These are phyloP conservation scores for Potamarius usumacintae DNA, from an alignment of 2,113 vertebrate genomes.

Conservation along the genomic window DNA sequence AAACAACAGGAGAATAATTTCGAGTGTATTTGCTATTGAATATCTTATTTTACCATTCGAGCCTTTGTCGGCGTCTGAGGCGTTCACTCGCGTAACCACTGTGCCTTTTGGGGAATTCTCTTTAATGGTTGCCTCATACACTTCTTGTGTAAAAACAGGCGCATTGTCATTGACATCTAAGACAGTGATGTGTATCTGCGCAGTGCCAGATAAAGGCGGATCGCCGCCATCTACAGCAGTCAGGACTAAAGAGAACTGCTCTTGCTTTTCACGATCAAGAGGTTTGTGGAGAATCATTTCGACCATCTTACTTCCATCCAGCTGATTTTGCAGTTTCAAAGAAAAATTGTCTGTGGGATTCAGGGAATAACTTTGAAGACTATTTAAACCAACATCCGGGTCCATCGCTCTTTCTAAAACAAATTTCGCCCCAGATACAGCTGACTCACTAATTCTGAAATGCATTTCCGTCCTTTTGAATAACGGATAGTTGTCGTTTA, in stretches of 20 bases:
- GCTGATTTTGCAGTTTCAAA: conserved; percentile 58
- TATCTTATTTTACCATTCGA: conserved; percentile 64
- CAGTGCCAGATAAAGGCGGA: conserved; percentile 57
- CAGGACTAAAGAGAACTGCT: conserved; percentile 50
- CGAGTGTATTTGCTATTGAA: conserved; percentile 61
- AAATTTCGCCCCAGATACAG: conserved; percentile 65
- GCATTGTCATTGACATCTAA: conserved; percentile 65
- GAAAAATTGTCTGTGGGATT: conserved; percentile 65
- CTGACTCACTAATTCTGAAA: conserved; percentile 73
- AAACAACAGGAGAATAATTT: conserved; percentile 55
- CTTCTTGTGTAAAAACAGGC: conserved; percentile 13
- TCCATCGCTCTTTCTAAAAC: conserved; percentile 73
- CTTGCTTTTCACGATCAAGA: conserved; percentile 59
- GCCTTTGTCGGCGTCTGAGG: conserved; percentile 68
- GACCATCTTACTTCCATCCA: conserved; percentile 56
- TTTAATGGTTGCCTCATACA: conserved; percentile 52
- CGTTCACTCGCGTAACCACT: conserved; percentile 58
- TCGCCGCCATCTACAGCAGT: conserved; percentile 59
- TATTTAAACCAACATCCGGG: conserved; percentile 71
- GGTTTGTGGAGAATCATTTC: conserved; percentile 64
- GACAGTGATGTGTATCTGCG: conserved; percentile 55
- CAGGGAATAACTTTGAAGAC: conserved; percentile 71
- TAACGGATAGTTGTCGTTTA: conserved; percentile 75
- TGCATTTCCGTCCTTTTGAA: conserved; percentile 65
- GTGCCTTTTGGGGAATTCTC: conserved; percentile 65